A percentile compares a stretch with the other conserved stretches of the same genome.
Conservation (phyloP, 2,797 vertebrate species). For the Merluccius polli region DNA sequence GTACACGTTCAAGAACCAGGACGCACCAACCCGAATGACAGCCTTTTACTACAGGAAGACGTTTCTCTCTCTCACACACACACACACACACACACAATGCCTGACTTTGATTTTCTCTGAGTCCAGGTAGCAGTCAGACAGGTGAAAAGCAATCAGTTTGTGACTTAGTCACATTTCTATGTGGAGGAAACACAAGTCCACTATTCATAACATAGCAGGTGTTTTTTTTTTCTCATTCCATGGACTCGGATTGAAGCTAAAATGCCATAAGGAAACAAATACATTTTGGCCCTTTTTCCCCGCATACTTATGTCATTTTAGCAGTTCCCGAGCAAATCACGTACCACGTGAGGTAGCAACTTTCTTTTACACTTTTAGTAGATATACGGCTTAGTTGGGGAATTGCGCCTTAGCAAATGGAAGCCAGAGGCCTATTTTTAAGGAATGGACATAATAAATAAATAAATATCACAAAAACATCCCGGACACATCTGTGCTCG, state of each 20-base stretch:
- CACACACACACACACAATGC: not conserved
- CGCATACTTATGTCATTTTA: not conserved
- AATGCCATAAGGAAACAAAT: not conserved
- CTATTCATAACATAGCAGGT: not conserved
- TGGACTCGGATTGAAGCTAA: not conserved
- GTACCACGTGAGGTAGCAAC: not conserved
- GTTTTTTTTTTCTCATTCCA: not conserved
- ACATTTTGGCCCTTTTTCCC: not conserved
- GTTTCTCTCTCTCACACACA: not conserved
- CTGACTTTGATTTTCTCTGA: not conserved
- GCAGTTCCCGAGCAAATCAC: not conserved
- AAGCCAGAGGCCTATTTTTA: too few relatives aligned
- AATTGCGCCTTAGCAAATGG: too few relatives aligned
- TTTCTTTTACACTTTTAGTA: too few relatives aligned
- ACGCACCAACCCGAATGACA: not conserved
- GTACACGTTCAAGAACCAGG: not conserved
- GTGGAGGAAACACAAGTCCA: not conserved
- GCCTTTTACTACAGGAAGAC: too few relatives aligned
- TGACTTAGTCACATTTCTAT: not conserved
- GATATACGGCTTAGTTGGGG: too few relatives aligned
- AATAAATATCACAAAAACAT: too few relatives aligned
- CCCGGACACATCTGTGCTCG: not conserved
- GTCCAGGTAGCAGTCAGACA: not conserved
- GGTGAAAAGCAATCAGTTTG: not conserved
- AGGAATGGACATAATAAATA: too few relatives aligned